Evolutionary conservation across 2,113 vertebrate genomes (phyloP).

Genomic region (Hyperopisus bebe): DNA sequence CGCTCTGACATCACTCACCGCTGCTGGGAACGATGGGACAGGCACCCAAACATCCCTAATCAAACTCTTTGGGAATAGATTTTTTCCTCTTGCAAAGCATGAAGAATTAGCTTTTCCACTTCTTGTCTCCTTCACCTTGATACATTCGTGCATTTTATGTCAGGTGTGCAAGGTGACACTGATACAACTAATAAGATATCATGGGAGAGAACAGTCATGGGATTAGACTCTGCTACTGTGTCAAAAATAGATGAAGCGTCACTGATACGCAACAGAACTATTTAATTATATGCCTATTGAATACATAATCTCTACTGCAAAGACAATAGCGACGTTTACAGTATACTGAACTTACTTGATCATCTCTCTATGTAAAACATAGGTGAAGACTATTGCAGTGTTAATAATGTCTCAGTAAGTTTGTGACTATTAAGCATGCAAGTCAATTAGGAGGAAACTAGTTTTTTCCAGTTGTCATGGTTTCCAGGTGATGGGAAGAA

Average conservation of each 20-base stretch:
- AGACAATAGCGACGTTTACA: background rate
- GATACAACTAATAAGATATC: background rate
- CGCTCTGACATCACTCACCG: background rate
- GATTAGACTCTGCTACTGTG: background rate
- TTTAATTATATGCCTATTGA: background rate
- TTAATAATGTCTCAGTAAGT: background rate
- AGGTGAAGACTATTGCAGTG: background rate
- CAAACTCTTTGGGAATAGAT: background rate
- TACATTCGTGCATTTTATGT: background rate
- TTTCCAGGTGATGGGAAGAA: background rate
- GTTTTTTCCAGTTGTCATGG: background rate
- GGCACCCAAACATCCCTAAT: background rate
- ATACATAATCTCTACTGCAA: background rate
- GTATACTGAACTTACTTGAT: background rate
- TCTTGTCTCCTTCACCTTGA: background rate
- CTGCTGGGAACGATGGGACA: background rate
- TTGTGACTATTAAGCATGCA: background rate
- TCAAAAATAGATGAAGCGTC: background rate
- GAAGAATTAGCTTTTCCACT: background rate
- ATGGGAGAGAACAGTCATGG: background rate
- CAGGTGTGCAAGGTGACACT: background rate
- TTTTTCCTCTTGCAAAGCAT: background rate
- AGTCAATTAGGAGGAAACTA: slow-evolving; percentile 4
- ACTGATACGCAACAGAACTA: background rate
- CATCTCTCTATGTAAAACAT: background rate